Base-by-base conservation (phyloP, 1,140 invertebrate species). In the Drosophila sucinea region DNA sequence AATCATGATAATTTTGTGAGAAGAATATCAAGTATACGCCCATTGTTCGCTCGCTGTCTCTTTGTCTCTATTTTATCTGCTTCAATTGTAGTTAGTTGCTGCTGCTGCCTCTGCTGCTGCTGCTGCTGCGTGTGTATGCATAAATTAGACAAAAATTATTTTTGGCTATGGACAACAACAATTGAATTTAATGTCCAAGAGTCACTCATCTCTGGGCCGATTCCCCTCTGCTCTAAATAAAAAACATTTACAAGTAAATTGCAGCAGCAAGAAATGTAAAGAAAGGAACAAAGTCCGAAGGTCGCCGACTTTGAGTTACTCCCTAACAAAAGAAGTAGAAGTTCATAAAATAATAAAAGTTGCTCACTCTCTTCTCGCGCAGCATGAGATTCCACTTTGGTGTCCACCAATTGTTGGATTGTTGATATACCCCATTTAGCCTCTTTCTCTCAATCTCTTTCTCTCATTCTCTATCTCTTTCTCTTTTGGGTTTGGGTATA, bases 121-220 rank as follows among this genome's bases (percentile, higher is more conserved):
- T 69, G 73, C 67, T 60, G 58, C 38, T 58, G 78, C 83, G 83
- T 85, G 82, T 70, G 65, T 78, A 60, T 76, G 82, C 82, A 85
- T 87, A 87, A 85, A 85, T 85, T 87, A 17, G 17, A 87, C 38
- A 41, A 60, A 51, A 41, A 60, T 35, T 38, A 38, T 60, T 40
- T 51, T 51, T 51, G 47, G 60, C 40, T 32, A 10, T 38, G 35
- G 55, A 25, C 27, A 60, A 68, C 51, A 68, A 72, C 67, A 81
- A 75, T 86, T 86, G 74, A 72, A 73, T 87, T 82, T 65, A 87
- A 82, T 87, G 76, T 75, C 72, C 74, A 67, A 71, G 81, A 81
- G 83, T 51, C 44, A 73, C 67, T 54, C 83, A 74, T 77, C 72
- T 77, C 73, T 75, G 23, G 3, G 7, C 23, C 11, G 4, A 40